phyloP scores from a whole-genome alignment of 2,113 vertebrate genomes.

The Forbesichthys papilliferus region DNA sequence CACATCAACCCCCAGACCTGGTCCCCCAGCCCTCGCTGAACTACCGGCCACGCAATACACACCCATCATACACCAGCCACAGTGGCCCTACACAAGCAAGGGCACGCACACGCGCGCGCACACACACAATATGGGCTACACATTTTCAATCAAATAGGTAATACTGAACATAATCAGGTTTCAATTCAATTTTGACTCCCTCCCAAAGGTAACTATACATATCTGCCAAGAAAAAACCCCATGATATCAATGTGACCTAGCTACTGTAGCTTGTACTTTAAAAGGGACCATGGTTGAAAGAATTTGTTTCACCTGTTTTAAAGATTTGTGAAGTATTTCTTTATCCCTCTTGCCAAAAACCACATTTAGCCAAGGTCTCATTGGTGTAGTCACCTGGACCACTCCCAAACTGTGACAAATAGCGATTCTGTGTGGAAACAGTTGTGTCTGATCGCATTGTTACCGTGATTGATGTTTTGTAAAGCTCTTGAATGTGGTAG shows the following conservation, averaged over 20 bases:
- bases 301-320: too few relatives aligned
- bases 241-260: background rate
- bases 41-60: slow-evolving; percentile 27
- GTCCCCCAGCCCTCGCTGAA: slow-evolving; percentile 26
- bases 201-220: background rate
- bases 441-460: too few relatives aligned
- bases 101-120: slow-evolving; percentile 13
- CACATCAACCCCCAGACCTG: slow-evolving; percentile 40
- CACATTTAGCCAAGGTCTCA: too few relatives aligned
- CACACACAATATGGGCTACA: background rate
- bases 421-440: too few relatives aligned
- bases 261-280: background rate
- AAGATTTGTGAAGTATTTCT: too few relatives aligned
- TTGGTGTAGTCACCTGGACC: too few relatives aligned
- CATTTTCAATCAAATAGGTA: too few relatives aligned
- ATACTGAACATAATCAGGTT: background rate
- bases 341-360: too few relatives aligned
- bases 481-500: too few relatives aligned
- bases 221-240: background rate
- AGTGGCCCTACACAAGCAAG: slow-evolving; percentile 18
- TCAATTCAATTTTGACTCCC: background rate
- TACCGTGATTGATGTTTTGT: too few relatives aligned
- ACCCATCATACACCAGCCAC: slow-evolving; percentile 32
- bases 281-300: too few relatives aligned
- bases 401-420: too few relatives aligned